Evolutionary conservation across 1,140 invertebrate genomes (phyloP).

Genomic region (Belonocnema kinseyi): DNA sequence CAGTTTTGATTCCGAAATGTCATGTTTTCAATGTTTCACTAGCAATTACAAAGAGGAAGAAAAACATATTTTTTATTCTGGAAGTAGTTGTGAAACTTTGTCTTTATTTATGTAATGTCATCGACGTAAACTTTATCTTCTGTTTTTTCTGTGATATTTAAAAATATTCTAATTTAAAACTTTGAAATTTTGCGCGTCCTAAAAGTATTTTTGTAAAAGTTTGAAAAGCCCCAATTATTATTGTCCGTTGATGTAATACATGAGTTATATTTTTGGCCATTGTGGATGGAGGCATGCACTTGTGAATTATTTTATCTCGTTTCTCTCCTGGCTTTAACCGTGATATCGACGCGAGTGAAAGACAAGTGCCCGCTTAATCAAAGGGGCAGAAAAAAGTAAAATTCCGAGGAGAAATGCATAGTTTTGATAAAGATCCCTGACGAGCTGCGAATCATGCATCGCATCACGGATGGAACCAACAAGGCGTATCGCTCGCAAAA

Average conservation of each 20-base stretch:
- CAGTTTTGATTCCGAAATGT: too few species aligned
- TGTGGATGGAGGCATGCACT: background rate
- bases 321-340: background rate
- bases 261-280: background rate
- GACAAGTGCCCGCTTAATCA: slow-evolving; percentile 8
- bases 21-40: too few species aligned
- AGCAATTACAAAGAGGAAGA: too few species aligned
- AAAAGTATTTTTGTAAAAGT: background rate
- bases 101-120: too few species aligned
- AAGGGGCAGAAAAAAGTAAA: slow-evolving; percentile 40
- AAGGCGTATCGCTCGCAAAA: slow-evolving; percentile 63
- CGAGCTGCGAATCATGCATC: slow-evolving; percentile 51
- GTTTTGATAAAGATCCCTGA: slow-evolving; percentile 59
- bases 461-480: slow-evolving; percentile 50
- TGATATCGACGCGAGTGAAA: background rate
- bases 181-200: background rate
- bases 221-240: background rate
- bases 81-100: too few species aligned
- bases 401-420: slow-evolving; percentile 51
- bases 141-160: too few species aligned
- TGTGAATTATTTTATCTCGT: slow-evolving; percentile 20
- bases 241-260: background rate
- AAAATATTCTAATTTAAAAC: too few species aligned
- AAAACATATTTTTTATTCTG: too few species aligned
- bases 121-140: too few species aligned